Evolutionary conservation across 2,113 vertebrate species (phyloP).

Genomic region (Labrus mixtus): DNA sequence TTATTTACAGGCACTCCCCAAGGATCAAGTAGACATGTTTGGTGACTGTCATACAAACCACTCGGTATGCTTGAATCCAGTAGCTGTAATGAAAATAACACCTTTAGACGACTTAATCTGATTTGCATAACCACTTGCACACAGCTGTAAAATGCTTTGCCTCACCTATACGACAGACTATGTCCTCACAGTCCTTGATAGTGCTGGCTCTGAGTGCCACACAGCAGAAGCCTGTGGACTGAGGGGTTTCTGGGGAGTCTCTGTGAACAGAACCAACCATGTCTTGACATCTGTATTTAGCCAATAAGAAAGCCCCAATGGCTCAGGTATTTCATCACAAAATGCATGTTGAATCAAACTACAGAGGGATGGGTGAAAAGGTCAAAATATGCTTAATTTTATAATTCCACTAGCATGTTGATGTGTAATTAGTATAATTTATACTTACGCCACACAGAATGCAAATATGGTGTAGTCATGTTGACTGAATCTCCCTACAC

Average conservation of each 20-base stretch:
- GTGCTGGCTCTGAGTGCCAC: slow-evolving; percentile 80
- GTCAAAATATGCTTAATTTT: no score
- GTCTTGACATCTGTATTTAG: slow-evolving; percentile 15
- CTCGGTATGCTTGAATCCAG: slow-evolving; percentile 88
- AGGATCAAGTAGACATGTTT: not conserved
- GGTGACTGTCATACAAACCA: slow-evolving; percentile 85
- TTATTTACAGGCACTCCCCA: slow-evolving; percentile 43
- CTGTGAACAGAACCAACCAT: slow-evolving; percentile 79
- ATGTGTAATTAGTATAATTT: not conserved
- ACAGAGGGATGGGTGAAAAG: no score
- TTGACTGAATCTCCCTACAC: slow-evolving; percentile 81
- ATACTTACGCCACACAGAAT: slow-evolving; percentile 85
- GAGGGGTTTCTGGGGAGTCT: slow-evolving; percentile 78
- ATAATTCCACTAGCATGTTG: not conserved
- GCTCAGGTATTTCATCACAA: no score
- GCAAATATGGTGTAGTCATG: slow-evolving; percentile 83
- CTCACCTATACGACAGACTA: slow-evolving; percentile 86
- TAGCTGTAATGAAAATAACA: slow-evolving; percentile 74
- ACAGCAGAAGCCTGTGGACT: slow-evolving; percentile 80
- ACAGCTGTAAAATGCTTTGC: fast-evolving
- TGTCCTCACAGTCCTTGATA: slow-evolving; percentile 84
- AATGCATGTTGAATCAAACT: no score
- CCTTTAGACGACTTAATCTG: not conserved
- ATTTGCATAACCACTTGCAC: not conserved
- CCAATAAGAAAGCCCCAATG: slow-evolving; percentile 36